Conservation (phyloP, 2,888 invertebrate species). For the Tortrix viridana region DNA sequence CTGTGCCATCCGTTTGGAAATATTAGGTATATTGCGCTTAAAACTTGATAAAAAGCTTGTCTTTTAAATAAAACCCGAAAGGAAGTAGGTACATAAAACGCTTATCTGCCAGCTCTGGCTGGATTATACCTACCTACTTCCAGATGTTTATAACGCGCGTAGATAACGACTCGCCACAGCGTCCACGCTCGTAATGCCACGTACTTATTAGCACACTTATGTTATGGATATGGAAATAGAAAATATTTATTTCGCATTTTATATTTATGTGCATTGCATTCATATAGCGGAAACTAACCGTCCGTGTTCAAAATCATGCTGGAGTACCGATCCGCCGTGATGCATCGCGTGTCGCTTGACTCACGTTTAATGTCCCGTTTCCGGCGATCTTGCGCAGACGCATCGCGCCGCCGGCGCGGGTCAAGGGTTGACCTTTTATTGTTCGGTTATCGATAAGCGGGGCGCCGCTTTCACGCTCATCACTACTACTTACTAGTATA, state of each 20-base stretch:
- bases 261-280: conserved; percentile 40
- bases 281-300: conserved; percentile 52
- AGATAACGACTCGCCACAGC: not conserved
- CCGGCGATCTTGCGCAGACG: conserved; percentile 59
- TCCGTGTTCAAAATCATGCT: conserved; percentile 46
- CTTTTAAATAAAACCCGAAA: no score
- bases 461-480: conserved; percentile 57
- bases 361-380: conserved; percentile 61
- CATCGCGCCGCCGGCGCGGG: conserved; percentile 55
- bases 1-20: no score
- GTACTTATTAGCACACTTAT: not conserved
- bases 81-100: not conserved
- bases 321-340: conserved; percentile 56
- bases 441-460: conserved; percentile 63
- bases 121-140: not conserved
- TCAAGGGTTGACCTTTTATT: conserved; percentile 66
- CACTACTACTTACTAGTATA: conserved; percentile 42
- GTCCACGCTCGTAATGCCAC: not conserved
- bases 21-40: no score
- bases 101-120: no score
- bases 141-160: not conserved
- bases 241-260: no score
- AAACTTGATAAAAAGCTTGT: no score
- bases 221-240: no score
- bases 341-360: conserved; percentile 53